Evolutionary conservation across 1,140 invertebrate species (phyloP).

Genomic region (Zaprionus taronus): DNA sequence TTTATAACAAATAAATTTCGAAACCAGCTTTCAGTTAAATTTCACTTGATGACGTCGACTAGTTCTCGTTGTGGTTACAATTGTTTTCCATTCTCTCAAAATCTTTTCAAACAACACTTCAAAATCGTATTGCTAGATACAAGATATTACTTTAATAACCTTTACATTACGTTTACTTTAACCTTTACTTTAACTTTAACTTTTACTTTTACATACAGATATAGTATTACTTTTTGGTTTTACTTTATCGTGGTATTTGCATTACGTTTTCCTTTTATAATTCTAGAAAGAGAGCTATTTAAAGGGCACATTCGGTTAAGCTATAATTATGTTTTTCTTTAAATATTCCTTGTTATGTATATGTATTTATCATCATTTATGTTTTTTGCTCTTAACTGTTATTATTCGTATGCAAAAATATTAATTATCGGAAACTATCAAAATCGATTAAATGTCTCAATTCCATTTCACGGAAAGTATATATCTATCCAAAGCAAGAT

Average conservation of each 20-base stretch:
- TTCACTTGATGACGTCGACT: constrained; percentile 70
- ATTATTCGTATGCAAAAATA: constrained; percentile 31
- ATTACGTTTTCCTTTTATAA: constrained; percentile 54
- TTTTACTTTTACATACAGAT: constrained; percentile 37
- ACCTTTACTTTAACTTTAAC: background rate
- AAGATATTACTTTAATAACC: constrained; percentile 68
- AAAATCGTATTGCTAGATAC: constrained; percentile 68
- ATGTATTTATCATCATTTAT: constrained; percentile 43
- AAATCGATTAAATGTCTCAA: constrained; percentile 64
- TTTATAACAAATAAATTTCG: constrained; percentile 70
- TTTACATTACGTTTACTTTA: constrained; percentile 15
- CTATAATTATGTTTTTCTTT: constrained; percentile 76
- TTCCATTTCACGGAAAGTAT: constrained; percentile 65
- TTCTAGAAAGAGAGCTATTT: constrained; percentile 84
- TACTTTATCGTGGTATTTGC: constrained; percentile 38
- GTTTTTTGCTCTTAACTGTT: constrained; percentile 59
- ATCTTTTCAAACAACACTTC: constrained; percentile 62
- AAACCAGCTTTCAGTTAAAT: constrained; percentile 79
- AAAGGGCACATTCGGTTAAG: constrained; percentile 85
- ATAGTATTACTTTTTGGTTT: constrained; percentile 43
- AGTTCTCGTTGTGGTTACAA: constrained; percentile 66
- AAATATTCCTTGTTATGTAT: constrained; percentile 45
- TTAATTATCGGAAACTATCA: constrained; percentile 19
- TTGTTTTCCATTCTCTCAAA: constrained; percentile 22
- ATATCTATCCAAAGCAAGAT: constrained; percentile 11